Base-by-base conservation (phyloP, 92 coral and sea anemone species). In the Anthopleura xanthogrammica region DNA sequence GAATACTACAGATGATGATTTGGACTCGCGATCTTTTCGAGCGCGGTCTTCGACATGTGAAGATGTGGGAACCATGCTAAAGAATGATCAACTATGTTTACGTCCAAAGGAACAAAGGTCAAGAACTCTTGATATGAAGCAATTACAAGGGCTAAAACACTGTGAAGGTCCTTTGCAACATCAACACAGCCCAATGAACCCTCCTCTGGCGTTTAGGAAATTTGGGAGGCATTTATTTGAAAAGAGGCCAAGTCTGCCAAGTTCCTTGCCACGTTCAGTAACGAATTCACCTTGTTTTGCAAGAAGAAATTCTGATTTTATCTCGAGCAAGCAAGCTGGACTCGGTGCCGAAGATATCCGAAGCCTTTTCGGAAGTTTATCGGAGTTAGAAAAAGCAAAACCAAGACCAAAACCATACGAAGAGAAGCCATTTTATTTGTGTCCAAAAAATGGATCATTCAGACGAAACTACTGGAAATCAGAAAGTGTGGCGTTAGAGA, bases 391-490 rank as follows among this genome's bases (percentile, higher is more conserved):
- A 13, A 60, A 81, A 22, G 77, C 84, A 23, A 81, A 81, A 70
- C 77, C 55, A 13, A 65, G 84, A 19, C 64, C 77, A 40, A 16
- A 48, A 48, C 56, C 40, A 8, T 81, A 81, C 65, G 84, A 68
- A 60, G 84, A 81, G 19, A 52, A 81, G 48, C 84, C 84, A n/a
- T 81, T 81, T 81, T 81, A 81, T 81, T 52, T 81, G 77, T 71
- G 77, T 23, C 84, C 84, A 2, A 66, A 81, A 23, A 81, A 81
- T 41, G 84, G 84, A 2, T 43, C 84, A 24, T 81, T 81, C 74
- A 71, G 84, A 19, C 77, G 62, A 9, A 55, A 65, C 17, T 81
- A 54, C 50, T 81, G 84, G 84, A 58, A 81, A 16, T 65, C 75
- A 19, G 83, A 43, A 60, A 71, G 74, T 68, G 41, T 68, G 13